A percentile compares a stretch with the other conserved stretches of the same genome.
These are phyloP conservation scores for Apis laboriosa DNA, from an alignment of 1,140 invertebrate genomes.

Conservation along the genomic window DNA sequence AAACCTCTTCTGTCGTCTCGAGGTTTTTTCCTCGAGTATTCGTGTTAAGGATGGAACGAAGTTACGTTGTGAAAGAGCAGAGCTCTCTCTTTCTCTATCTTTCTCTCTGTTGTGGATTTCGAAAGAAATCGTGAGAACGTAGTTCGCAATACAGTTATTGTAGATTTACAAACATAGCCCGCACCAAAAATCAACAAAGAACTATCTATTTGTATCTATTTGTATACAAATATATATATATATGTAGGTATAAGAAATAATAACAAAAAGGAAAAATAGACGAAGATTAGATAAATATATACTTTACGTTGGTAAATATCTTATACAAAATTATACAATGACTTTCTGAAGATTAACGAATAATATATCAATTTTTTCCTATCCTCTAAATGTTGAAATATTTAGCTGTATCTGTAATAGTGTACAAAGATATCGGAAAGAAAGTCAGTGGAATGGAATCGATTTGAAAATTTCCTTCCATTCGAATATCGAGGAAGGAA, in stretches of 20 bases:
- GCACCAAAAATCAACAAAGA: too few species aligned
- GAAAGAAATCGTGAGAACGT: neutral
- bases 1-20: neutral
- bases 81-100: neutral
- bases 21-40: neutral
- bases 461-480: neutral
- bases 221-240: too few species aligned
- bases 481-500: neutral
- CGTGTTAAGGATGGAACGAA: neutral
- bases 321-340: too few species aligned
- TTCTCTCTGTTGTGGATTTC: neutral
- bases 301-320: too few species aligned
- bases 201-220: too few species aligned
- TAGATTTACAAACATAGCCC: neutral
- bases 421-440: neutral
- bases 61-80: neutral
- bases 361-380: too few species aligned
- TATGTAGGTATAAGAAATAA: too few species aligned
- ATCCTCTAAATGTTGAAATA: too few species aligned
- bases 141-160: neutral
- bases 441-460: neutral
- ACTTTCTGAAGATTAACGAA: too few species aligned
- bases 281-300: too few species aligned
- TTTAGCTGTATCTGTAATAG: too few species aligned
- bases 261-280: too few species aligned